Evolutionary conservation across 2,797 vertebrate genomes (phyloP).

Genomic region (Mormyrus proboscirostris): DNA sequence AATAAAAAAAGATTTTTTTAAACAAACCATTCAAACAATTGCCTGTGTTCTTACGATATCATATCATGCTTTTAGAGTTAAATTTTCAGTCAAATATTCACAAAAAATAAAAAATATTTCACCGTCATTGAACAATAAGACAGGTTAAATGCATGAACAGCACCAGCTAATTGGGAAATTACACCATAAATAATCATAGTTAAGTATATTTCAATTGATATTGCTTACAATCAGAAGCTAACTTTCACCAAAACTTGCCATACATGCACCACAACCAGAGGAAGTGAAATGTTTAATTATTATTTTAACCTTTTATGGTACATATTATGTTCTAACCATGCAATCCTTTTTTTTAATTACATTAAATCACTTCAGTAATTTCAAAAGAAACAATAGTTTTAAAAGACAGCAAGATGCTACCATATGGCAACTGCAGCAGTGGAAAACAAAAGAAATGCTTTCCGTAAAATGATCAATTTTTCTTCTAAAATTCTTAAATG

Average conservation of each 20-base stretch:
- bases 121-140: background rate
- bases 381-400: background rate
- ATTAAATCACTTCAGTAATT: background rate
- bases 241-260: background rate
- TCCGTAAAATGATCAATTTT: background rate
- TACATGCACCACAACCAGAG: background rate
- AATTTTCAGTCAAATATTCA: background rate
- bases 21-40: background rate
- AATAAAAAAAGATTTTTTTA: background rate
- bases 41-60: background rate
- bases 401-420: background rate
- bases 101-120: background rate
- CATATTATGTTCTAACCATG: background rate
- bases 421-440: background rate
- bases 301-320: background rate
- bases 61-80: background rate
- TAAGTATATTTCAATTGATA: background rate
- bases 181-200: background rate
- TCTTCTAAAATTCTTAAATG: background rate
- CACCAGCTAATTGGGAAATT: background rate
- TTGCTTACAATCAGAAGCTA: background rate
- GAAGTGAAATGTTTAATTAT: background rate
- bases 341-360: background rate
- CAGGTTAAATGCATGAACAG: background rate
- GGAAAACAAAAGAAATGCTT: background rate